Evolutionary conservation across 2,113 vertebrate species (phyloP), one percentile per base, ranked within the genome.

Genomic region (Actenoides lindsayi): DNA sequence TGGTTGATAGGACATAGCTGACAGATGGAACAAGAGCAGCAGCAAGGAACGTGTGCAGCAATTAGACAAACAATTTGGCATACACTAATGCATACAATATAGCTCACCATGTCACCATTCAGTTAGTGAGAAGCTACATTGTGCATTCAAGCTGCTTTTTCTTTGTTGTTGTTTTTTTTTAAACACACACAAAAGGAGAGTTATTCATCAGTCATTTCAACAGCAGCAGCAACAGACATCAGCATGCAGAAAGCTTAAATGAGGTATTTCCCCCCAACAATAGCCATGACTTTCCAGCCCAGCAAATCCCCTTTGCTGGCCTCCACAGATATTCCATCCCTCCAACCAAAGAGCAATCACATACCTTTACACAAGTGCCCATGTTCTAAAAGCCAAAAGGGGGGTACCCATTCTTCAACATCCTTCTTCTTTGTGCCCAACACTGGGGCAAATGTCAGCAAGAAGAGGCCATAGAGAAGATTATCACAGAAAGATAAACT

Each of bases 331-430:
- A 76, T 27, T 63, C 18, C 77, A 91, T 7, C 31, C 60, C 56
- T 82, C n/a, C 56, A 88, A 33, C 20, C 67, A 59, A 64, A 91
- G 23, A 41, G 41, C 44, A 94, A 84, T 33, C 31, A 60, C 97
- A 73, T 97, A 99, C 99, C 99, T 99, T 99, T 98, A 98, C 98
- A 98, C 74, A 98, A 98, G 96, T 98, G 97, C 77, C 98, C 98
- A 98, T 99, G 98, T 87, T 99, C 98, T 95, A 97, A 98, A 97
- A 99, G 98, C 68, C 93, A 95, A 93, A 98, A 98, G 83, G 79
- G 60, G 90, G 98, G 97, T 64, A 98, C 95, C 98, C 98, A 98
- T 98, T 98, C 98, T 98, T 98, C 98, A 97, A 95, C 95, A 97
- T 98, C 97, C 98, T 99, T 98, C 98, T 97, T 88, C 95, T 98